Conservation (phyloP, 2,113 vertebrate species). For the Carassius carassius region DNA sequence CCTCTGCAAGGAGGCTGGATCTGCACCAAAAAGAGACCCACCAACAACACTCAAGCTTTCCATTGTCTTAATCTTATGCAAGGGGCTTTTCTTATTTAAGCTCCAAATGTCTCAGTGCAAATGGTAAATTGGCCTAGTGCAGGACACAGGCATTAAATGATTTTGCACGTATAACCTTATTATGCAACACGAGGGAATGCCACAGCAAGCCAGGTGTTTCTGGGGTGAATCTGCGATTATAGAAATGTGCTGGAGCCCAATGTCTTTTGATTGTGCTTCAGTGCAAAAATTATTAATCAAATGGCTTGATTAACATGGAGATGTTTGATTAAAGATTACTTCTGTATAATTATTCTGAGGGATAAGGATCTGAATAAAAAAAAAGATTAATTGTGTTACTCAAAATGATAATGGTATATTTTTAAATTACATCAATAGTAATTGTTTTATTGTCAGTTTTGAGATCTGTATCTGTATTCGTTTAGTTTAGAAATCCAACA, state of each 20-base stretch:
- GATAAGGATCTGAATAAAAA: neutral
- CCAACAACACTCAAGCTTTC: slow-evolving; percentile 47
- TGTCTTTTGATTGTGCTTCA: slow-evolving; percentile 38
- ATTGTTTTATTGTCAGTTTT: no score
- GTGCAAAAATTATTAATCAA: slow-evolving; percentile 47
- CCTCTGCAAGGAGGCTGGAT: slow-evolving; percentile 50
- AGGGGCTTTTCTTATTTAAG: slow-evolving; percentile 42
- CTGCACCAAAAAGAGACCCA: slow-evolving; percentile 52
- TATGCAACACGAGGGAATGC: slow-evolving; percentile 3
- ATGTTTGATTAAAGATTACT: slow-evolving; percentile 48
- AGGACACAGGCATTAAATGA: slow-evolving; percentile 31
- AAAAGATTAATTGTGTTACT: neutral
- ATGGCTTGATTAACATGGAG: slow-evolving; percentile 54
- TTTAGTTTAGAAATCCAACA: no score
- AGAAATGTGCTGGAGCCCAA: slow-evolving; percentile 38
- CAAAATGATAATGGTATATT: no score
- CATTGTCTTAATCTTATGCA: slow-evolving; percentile 51
- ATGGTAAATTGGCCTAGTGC: slow-evolving; percentile 15
- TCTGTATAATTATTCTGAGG: neutral
- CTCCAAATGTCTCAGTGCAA: slow-evolving; percentile 30
- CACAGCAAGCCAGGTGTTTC: slow-evolving; percentile 30
- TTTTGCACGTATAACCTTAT: slow-evolving; percentile 37
- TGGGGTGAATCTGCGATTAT: slow-evolving; percentile 31
- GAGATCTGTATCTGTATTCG: no score
- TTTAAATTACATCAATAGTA: no score